These are phyloP conservation scores for Mellilla xanthometata DNA, from an alignment of 2,888 invertebrate genomes.

Conservation along the genomic window DNA sequence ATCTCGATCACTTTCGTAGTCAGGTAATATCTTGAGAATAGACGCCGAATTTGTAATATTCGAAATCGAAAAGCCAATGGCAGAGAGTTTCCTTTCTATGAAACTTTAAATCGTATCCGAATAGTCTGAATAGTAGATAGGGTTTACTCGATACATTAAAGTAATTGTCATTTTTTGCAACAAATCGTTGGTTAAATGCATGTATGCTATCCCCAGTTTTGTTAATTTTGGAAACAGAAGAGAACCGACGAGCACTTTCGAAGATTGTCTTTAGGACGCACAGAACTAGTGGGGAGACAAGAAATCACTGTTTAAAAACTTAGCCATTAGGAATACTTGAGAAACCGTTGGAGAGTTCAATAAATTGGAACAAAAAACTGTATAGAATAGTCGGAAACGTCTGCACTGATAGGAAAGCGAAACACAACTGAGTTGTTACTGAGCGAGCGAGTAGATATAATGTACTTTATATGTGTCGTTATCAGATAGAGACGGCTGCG, in stretches of 20 bases:
- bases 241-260: slow-evolving; percentile 29
- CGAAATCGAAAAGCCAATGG: slow-evolving; percentile 77
- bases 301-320: slow-evolving; percentile 69
- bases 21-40: slow-evolving; percentile 76
- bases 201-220: slow-evolving; percentile 61
- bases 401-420: slow-evolving; percentile 34
- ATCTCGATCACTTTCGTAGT: slow-evolving; percentile 45
- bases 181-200: slow-evolving; percentile 67
- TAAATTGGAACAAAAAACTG: slow-evolving; percentile 15
- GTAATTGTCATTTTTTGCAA: slow-evolving; percentile 78
- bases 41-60: slow-evolving; percentile 75
- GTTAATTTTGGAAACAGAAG: slow-evolving; percentile 48
- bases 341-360: not conserved
- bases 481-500: slow-evolving; percentile 59
- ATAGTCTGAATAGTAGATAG: slow-evolving; percentile 86
- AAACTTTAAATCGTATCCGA: slow-evolving; percentile 83
- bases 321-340: slow-evolving; percentile 64
- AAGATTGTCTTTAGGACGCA: slow-evolving; percentile 33
- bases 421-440: slow-evolving; percentile 44
- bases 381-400: slow-evolving; percentile 31
- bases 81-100: slow-evolving; percentile 54
- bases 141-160: slow-evolving; percentile 82
- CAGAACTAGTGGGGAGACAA: slow-evolving; percentile 63
- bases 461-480: slow-evolving; percentile 65
- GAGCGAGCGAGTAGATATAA: slow-evolving; percentile 39